These are phyloP conservation scores for Halocaridina rubra DNA, from an alignment of 2,888 invertebrate genomes.

Conservation along the genomic window DNA sequence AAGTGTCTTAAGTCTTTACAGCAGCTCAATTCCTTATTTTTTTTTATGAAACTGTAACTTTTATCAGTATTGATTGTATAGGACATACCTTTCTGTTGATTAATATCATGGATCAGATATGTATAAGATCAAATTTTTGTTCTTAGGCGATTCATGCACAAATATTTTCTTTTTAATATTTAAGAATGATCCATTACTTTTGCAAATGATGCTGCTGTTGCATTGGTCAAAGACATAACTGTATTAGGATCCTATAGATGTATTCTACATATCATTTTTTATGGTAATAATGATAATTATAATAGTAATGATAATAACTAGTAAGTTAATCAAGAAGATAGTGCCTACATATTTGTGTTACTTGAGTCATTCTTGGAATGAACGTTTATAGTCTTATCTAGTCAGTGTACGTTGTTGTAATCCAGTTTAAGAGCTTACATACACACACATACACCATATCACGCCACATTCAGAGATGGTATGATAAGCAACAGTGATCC, in stretches of 20 bases:
- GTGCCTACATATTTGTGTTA: slow-evolving; percentile 58
- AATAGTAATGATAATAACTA: slow-evolving; percentile 19
- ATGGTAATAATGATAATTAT: slow-evolving; percentile 8
- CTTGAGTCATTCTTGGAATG: slow-evolving; percentile 33
- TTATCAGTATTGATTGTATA: too few species aligned
- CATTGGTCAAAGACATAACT: slow-evolving; percentile 9
- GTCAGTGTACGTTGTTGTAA: slow-evolving; percentile 30
- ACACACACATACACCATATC: not conserved
- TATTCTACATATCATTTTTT: slow-evolving; percentile 46
- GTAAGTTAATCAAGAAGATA: slow-evolving; percentile 57
- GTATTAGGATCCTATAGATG: slow-evolving; percentile 24
- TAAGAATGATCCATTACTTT: not conserved
- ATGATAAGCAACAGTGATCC: not conserved
- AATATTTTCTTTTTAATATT: too few species aligned
- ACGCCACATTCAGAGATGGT: slow-evolving; percentile 3
- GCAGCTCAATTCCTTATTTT: too few species aligned
- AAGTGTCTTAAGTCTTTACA: too few species aligned
- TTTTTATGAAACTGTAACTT: too few species aligned
- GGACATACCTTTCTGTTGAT: too few species aligned
- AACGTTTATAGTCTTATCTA: slow-evolving; percentile 27
- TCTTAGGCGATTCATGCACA: too few species aligned
- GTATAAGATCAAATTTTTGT: too few species aligned
- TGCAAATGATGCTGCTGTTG: not conserved
- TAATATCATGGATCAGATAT: too few species aligned
- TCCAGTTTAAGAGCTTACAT: slow-evolving; percentile 31